phyloP scores from a whole-genome alignment of 2,888 invertebrate species.

The Coenonympha glycerion region DNA sequence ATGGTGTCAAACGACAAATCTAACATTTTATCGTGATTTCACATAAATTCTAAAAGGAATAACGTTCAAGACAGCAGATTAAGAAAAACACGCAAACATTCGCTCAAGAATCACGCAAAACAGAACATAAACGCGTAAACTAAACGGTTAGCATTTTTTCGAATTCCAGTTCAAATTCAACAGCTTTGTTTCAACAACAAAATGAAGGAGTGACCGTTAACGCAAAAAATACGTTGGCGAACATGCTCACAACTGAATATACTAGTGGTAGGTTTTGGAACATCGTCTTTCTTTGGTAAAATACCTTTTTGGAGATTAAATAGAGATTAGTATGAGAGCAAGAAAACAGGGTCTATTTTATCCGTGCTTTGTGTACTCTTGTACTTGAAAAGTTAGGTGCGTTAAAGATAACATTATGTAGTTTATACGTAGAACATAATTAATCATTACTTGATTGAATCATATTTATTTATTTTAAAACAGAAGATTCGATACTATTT shows the following conservation, averaged over 20 bases:
- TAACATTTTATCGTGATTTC: neutral
- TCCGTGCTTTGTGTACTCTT: too few relatives aligned
- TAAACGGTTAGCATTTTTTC: neutral
- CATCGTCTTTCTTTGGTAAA: too few relatives aligned
- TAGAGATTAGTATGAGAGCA: too few relatives aligned
- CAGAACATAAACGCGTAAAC: neutral
- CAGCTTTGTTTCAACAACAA: neutral
- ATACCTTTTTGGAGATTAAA: neutral
- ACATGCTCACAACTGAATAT: neutral
- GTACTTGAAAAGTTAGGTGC: too few relatives aligned
- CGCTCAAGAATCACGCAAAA: neutral
- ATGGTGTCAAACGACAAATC: too few relatives aligned
- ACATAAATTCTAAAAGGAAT: neutral
- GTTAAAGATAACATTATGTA: too few relatives aligned
- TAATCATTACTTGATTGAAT: too few relatives aligned
- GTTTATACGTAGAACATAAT: too few relatives aligned
- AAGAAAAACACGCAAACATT: neutral
- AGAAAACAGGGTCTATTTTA: too few relatives aligned
- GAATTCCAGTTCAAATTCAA: neutral
- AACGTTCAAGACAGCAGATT: neutral
- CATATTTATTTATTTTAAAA: too few relatives aligned
- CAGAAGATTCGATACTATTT: too few relatives aligned
- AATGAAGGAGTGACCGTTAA: neutral
- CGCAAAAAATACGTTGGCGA: conserved; percentile 3
- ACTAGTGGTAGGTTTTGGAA: conserved; percentile 2